A percentile compares a stretch with the other conserved stretches of the same genome.
These are phyloP conservation scores for Papilio demoleus DNA, from an alignment of 2,888 invertebrate species.

Conservation along the genomic window DNA sequence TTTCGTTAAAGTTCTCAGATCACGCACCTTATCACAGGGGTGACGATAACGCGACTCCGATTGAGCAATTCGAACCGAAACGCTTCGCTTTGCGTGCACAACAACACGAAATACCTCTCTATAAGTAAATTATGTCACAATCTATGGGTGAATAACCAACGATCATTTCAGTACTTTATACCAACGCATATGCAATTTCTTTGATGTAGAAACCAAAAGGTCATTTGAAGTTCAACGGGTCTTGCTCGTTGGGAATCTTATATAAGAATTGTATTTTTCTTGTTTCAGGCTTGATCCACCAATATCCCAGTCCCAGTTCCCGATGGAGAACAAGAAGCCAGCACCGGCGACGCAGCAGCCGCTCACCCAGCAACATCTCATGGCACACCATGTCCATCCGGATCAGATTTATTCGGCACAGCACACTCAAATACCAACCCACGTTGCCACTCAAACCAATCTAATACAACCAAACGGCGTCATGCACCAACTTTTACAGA, in stretches of 20 bases:
- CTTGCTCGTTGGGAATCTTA: no score
- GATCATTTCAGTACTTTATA: constrained; percentile 19
- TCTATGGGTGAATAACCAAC: constrained; percentile 24
- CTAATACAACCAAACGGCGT: constrained; percentile 81
- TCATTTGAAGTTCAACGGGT: no score
- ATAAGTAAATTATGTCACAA: constrained; percentile 32
- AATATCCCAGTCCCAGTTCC: constrained; percentile 83
- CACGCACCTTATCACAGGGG: constrained; percentile 58
- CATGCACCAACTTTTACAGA: constrained; percentile 81
- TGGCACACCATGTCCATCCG: constrained; percentile 79
- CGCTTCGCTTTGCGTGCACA: constrained; percentile 54
- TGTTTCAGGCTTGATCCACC: constrained; percentile 89
- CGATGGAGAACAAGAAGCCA: constrained; percentile 87
- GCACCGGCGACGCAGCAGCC: constrained; percentile 83
- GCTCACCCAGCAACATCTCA: constrained; percentile 73
- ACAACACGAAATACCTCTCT: constrained; percentile 41
- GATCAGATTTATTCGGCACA: constrained; percentile 80
- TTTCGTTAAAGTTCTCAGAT: constrained; percentile 50
- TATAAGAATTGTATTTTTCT: no score
- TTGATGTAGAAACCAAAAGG: no score
- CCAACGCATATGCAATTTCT: constrained; percentile 25
- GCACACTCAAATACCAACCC: constrained; percentile 72
- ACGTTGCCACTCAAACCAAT: constrained; percentile 68
- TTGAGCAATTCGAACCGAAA: constrained; percentile 64
- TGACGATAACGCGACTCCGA: constrained; percentile 62